These are phyloP conservation scores for Trematomus loennbergii DNA, from an alignment of 2,113 vertebrate genomes.

Conservation along the genomic window DNA sequence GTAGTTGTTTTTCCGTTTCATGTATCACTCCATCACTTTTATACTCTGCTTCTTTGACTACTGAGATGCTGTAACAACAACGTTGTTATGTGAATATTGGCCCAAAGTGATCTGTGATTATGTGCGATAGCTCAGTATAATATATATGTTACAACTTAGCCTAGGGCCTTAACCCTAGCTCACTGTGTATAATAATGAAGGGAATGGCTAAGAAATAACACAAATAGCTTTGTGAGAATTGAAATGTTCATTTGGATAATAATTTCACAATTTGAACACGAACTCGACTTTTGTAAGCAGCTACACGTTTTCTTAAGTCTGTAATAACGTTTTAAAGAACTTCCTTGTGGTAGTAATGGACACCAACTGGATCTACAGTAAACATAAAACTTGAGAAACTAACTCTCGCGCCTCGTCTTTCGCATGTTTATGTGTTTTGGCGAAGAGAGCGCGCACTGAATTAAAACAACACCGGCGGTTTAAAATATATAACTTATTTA, in stretches of 20 bases:
- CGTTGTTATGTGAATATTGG: too few species aligned
- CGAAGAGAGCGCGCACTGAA: neutral
- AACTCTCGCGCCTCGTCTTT: neutral
- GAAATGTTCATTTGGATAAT: neutral
- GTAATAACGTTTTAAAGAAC: neutral
- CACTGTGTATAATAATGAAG: too few species aligned
- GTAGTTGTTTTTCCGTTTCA: neutral
- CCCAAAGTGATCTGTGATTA: too few species aligned
- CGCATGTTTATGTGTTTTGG: neutral
- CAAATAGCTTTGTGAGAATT: neutral
- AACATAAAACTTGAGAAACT: neutral
- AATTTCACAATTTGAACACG: neutral
- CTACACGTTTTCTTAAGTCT: too few species aligned
- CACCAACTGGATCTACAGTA: neutral
- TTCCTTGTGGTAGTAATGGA: conserved; percentile 15
- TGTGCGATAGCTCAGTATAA: too few species aligned
- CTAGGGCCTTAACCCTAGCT: too few species aligned
- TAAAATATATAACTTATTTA: neutral
- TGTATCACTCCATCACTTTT: too few species aligned
- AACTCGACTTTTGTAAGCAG: neutral
- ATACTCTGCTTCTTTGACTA: too few species aligned
- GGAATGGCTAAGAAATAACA: neutral
- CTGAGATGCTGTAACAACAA: too few species aligned
- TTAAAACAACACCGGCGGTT: neutral
- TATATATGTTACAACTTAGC: too few species aligned